A percentile compares a stretch with the other conserved stretches of the same genome.
These are phyloP conservation scores for Mesitornis unicolor DNA, from an alignment of 2,113 vertebrate species.

Conservation along the genomic window DNA sequence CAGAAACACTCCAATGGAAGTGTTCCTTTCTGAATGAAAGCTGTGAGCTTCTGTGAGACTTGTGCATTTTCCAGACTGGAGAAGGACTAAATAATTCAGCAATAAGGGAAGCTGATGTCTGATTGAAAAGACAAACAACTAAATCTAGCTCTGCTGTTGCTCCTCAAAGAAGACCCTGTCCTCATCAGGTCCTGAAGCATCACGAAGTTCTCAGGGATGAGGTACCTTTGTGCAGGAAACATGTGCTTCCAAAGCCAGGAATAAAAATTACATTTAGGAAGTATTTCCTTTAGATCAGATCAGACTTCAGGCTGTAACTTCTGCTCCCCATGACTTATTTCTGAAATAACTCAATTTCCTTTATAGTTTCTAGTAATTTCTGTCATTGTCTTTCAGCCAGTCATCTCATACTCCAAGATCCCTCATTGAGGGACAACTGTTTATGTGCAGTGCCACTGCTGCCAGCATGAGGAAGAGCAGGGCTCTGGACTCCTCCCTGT, in stretches of 20 bases:
- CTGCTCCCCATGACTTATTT: not conserved
- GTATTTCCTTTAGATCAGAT: not conserved
- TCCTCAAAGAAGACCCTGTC: not conserved
- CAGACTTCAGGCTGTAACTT: not conserved
- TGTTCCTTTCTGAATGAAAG: not conserved
- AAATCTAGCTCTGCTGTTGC: not conserved
- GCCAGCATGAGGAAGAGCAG: not conserved
- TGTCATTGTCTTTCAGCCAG: not conserved
- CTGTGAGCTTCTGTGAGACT: not conserved
- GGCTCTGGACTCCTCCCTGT: not conserved
- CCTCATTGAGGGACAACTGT: not conserved
- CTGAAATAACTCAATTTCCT: not conserved
- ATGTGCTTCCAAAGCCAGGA: not conserved
- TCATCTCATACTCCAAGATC: not conserved
- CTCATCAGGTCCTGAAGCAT: not conserved
- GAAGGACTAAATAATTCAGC: not conserved
- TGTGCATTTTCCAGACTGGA: not conserved
- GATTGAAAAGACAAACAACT: not conserved
- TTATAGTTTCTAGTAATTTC: not conserved
- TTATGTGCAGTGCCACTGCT: not conserved
- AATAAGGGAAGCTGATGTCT: not conserved
- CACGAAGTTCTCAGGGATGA: rapidly evolving
- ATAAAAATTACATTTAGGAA: not conserved
- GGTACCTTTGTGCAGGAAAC: not conserved
- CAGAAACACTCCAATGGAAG: not conserved